Percentiles rank a stretch among this genome's conserved stretches.
These are phyloP conservation scores for Ophioninae sp. DNA, from an alignment of 2,888 invertebrate species.

Conservation along the genomic window DNA sequence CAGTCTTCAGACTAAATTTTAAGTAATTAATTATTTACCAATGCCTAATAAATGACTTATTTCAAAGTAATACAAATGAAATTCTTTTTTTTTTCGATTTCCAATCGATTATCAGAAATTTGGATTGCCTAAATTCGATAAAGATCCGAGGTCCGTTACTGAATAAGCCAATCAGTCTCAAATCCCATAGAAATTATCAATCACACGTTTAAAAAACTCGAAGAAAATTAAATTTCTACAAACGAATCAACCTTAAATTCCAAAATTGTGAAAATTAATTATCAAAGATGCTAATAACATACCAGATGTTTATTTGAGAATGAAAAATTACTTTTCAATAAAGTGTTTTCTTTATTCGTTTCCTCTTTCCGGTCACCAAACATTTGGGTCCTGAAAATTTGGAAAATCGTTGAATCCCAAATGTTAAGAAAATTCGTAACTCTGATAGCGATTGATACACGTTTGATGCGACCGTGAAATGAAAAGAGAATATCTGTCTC, in stretches of 20 bases:
- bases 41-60: not conserved
- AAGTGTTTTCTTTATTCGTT: not conserved
- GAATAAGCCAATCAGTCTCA: not conserved
- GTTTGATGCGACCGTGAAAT: constrained; percentile 43
- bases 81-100: not conserved
- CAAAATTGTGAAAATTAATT: not conserved
- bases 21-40: not conserved
- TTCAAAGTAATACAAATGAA: not conserved
- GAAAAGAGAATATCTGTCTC: constrained; percentile 72
- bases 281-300: not conserved
- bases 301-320: not conserved
- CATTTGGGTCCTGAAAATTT: constrained; percentile 15
- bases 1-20: no score
- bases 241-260: not conserved
- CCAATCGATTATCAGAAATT: not conserved
- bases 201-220: not conserved
- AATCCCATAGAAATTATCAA: not conserved
- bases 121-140: not conserved
- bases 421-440: not conserved
- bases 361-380: not conserved
- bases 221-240: not conserved
- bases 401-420: not conserved
- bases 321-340: constrained; percentile 17
- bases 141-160: not conserved
- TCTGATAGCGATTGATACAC: constrained; percentile 48